Percentiles rank a stretch among this genome's conserved stretches.
These are phyloP conservation scores for Oreochromis tanganicae DNA, from an alignment of 2,113 vertebrate species.

Conservation along the genomic window DNA sequence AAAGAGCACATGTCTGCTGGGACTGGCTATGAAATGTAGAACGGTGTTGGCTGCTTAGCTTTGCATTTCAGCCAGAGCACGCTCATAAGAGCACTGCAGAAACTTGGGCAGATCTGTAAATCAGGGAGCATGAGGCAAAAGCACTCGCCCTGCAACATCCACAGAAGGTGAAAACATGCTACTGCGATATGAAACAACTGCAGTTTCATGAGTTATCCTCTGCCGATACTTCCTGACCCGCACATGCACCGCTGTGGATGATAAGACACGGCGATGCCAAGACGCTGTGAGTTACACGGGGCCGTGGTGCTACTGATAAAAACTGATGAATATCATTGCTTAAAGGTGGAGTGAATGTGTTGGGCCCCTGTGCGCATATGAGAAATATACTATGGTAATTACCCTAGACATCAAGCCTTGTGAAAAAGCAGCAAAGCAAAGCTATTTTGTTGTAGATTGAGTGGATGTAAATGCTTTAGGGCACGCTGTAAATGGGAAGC, in stretches of 20 bases:
- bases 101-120: slow-evolving; percentile 53
- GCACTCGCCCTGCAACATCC: slow-evolving; percentile 1
- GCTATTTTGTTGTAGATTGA: slow-evolving; percentile 62
- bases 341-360: slow-evolving; percentile 26
- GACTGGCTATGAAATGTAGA: slow-evolving; percentile 75
- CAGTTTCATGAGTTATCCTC: slow-evolving; percentile 14
- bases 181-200: neutral
- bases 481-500: slow-evolving; percentile 65
- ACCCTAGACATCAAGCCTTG: slow-evolving; percentile 37
- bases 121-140: neutral
- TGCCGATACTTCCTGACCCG: neutral
- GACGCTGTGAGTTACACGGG: neutral
- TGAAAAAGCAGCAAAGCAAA: slow-evolving; percentile 63
- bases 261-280: slow-evolving; percentile 23
- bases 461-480: slow-evolving; percentile 66
- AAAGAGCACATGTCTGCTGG: slow-evolving; percentile 77
- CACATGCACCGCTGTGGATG: neutral
- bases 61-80: slow-evolving; percentile 73
- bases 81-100: slow-evolving; percentile 59
- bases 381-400: slow-evolving; percentile 51
- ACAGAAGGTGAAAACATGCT: slow-evolving; percentile 7
- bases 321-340: slow-evolving; percentile 35
- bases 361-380: slow-evolving; percentile 26
- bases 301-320: slow-evolving; percentile 7
- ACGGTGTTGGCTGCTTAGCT: slow-evolving; percentile 75